These are phyloP conservation scores for Lycopodina hypogea DNA, from an alignment of 37 sponge, comb jelly and placozoan species.

Conservation along the genomic window DNA sequence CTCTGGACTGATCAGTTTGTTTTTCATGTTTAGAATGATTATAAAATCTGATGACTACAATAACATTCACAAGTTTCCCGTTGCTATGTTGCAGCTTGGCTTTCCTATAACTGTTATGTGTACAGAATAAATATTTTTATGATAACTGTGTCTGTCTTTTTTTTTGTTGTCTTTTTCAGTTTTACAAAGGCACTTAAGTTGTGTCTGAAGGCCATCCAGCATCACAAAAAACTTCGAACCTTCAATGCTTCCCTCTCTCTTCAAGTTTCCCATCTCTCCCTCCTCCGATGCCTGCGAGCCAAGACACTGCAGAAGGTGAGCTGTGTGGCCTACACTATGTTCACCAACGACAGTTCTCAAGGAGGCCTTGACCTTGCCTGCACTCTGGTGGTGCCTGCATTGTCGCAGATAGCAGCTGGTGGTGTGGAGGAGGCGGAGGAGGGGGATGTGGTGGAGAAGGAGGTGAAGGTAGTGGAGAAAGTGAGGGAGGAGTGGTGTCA, in stretches of 20 bases:
- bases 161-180: too few species aligned
- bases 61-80: too few species aligned
- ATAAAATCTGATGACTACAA: too few species aligned
- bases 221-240: neutral
- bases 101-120: neutral
- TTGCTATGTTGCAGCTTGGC: too few species aligned
- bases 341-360: constrained; percentile 9
- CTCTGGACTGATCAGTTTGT: too few species aligned
- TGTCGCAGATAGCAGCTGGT: constrained; percentile 16
- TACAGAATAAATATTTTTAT: neutral
- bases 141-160: neutral
- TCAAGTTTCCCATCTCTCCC: constrained; percentile 1
- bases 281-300: neutral
- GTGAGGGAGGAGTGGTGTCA: constrained; percentile 69
- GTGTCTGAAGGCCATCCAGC: constrained; percentile 4
- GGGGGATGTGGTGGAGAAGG: constrained; percentile 1
- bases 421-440: neutral
- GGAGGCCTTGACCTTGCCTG: constrained; percentile 16
- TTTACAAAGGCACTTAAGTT: constrained; percentile 3
- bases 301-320: constrained; percentile 31
- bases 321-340: constrained; percentile 13
- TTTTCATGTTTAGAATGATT: too few species aligned
- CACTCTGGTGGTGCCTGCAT: constrained; percentile 22
- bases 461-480: constrained; percentile 22
- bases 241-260: neutral